Percentiles rank a stretch among this genome's conserved stretches.
phyloP scores from a whole-genome alignment of 2,888 invertebrate genomes.

The Ommatoiulus sabulosus region DNA sequence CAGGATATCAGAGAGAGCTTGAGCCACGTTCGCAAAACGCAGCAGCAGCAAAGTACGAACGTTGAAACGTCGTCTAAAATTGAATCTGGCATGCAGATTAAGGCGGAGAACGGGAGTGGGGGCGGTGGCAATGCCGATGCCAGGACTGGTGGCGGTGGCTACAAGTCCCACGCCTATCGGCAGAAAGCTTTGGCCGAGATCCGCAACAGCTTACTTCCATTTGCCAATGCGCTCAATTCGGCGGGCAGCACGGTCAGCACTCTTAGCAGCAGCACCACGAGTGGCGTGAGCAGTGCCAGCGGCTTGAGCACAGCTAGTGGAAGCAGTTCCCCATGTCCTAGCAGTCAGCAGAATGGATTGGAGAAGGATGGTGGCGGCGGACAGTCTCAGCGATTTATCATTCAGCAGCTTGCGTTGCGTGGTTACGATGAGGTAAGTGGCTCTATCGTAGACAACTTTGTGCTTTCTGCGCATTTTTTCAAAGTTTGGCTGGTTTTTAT shows the following conservation, averaged over 20 bases:
- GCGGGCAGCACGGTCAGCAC: constrained; percentile 75
- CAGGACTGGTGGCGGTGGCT: constrained; percentile 50
- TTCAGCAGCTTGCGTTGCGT: constrained; percentile 77
- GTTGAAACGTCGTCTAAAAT: constrained; percentile 3
- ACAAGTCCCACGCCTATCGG: constrained; percentile 72
- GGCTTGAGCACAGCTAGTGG: constrained; percentile 59
- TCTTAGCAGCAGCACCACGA: constrained; percentile 74
- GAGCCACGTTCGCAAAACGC: constrained; percentile 62
- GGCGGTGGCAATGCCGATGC: constrained; percentile 23
- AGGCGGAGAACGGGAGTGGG: constrained; percentile 50
- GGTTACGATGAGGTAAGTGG: constrained; percentile 83
- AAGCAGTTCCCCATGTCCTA: constrained; percentile 60
- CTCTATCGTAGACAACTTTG: too few relatives aligned
- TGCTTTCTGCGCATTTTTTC: too few relatives aligned
- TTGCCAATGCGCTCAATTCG: constrained; percentile 75
- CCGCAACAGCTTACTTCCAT: constrained; percentile 83
- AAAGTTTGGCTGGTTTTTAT: too few relatives aligned
- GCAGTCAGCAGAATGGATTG: constrained; percentile 62
- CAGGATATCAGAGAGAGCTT: constrained; percentile 64
- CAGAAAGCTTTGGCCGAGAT: constrained; percentile 89
- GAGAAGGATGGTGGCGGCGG: constrained; percentile 56
- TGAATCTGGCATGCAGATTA: constrained; percentile 59
- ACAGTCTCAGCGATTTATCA: constrained; percentile 63
- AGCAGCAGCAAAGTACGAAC: background rate
- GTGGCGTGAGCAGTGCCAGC: constrained; percentile 59